Evolutionary conservation across 2,888 invertebrate genomes (phyloP), one percentile per base, ranked within the genome.

Genomic region (Drosophila pseudotalamancana): DNA sequence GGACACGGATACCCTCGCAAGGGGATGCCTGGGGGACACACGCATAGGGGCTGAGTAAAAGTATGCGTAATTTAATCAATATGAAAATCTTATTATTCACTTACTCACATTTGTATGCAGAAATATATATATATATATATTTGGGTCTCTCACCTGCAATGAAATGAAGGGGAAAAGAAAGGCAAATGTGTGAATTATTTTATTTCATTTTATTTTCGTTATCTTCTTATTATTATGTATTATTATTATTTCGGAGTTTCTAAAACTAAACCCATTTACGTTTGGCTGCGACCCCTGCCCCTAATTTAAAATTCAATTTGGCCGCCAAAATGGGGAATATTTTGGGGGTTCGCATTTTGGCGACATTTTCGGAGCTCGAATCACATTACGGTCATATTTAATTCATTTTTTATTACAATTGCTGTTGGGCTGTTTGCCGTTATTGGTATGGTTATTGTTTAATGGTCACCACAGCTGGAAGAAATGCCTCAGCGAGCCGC

Each of bases 371-470:
- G 51, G 73, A 57, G 77, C 82, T 80, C 85, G 81, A 80, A 80
- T 80, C 80, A 81, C 85, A 87, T 56, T 85, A 78, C 66, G 82
- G 77, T 85, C 77, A 82, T 88, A 87, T 87, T 84, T 84, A 82
- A 82, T 88, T 82, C 87, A 82, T 87, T 87, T 87, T 84, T 87
- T 84, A 88, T 82, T 65, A 70, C 83, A 86, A 82, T 88, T 75
- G 80, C 79, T 80, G 66, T 85, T 72, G 62, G 65, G 39, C 57
- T 49, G 43, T 37, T 53, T 40, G 21, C 23, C 45, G 34, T 42
- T 63, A 71, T 57, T 57, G 61, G 45, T 61, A 75, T 59, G 69
- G 61, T 77, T 74, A 59, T 82, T 71, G 80, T 45, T 64, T 72
- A 48, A 54, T 74, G 63, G 59, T 34, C 42, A 21, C 37, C 51